Conservation (phyloP, 1,140 invertebrate genomes). For the Leptopilina clavipes region DNA sequence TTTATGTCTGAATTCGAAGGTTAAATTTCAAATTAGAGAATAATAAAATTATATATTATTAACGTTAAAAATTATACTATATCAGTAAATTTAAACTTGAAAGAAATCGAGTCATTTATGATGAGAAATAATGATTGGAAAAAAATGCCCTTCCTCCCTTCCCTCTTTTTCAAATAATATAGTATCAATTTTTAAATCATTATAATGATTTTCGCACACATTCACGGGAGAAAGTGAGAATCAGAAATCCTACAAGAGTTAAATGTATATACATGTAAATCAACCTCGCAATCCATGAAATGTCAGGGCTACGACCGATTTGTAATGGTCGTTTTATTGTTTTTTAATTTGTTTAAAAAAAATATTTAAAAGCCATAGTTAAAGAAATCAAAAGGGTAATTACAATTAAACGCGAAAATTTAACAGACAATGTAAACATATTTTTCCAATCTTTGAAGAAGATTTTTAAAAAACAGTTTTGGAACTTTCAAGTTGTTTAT, state of each 20-base stretch:
- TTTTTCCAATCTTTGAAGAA: no score
- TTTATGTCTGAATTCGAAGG: no score
- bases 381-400: neutral
- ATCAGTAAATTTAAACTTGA: no score
- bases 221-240: conserved; percentile 11
- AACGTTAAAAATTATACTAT: no score
- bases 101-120: no score
- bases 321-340: neutral
- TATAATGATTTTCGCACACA: neutral
- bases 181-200: neutral
- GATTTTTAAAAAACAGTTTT: no score
- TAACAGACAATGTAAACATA: neutral
- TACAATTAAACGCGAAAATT: neutral
- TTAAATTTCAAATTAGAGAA: no score
- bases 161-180: neutral
- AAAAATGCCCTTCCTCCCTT: neutral
- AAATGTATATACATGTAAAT: neutral
- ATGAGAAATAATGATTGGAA: no score
- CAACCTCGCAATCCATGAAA: neutral
- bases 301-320: conserved; percentile 26
- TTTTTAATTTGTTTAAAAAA: neutral
- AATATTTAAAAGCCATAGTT: neutral
- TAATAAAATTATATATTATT: no score
- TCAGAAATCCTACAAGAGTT: conserved; percentile 4
- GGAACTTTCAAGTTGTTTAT: no score